These are phyloP conservation scores for Phenganax marumi DNA, from an alignment of 92 coral and sea anemone genomes.

Conservation along the genomic window DNA sequence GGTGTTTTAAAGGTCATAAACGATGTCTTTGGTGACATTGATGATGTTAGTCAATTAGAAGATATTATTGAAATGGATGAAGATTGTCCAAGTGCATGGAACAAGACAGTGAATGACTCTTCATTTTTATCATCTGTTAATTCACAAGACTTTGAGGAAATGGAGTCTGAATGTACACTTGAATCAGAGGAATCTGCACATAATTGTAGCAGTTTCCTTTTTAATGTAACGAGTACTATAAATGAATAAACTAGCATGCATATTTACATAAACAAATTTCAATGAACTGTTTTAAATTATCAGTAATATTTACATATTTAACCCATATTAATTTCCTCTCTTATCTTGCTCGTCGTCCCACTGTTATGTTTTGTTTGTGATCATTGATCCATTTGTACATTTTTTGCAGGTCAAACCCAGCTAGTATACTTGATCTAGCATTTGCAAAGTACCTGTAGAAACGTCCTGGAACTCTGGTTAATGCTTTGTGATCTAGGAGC, in stretches of 20 bases:
- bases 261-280: too few species aligned
- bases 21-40: slow-evolving; percentile 31
- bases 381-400: slow-evolving; percentile 20
- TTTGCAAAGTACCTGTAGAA: background rate
- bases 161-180: slow-evolving; percentile 19
- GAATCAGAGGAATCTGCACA: slow-evolving; percentile 7
- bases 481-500: background rate
- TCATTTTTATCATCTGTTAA: slow-evolving; percentile 6
- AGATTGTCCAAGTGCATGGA: background rate
- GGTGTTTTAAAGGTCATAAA: slow-evolving; percentile 1
- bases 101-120: background rate
- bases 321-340: background rate
- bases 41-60: slow-evolving; percentile 12
- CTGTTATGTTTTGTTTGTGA: background rate
- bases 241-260: background rate
- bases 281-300: too few species aligned
- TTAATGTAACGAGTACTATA: background rate
- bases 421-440: background rate
- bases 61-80: slow-evolving; percentile 14
- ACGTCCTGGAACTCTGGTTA: slow-evolving; percentile 9
- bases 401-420: slow-evolving; percentile 10
- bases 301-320: too few species aligned
- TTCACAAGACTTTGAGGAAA: slow-evolving; percentile 32
- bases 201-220: slow-evolving; percentile 20
- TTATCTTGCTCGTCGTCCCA: slow-evolving; percentile 7